phyloP scores from a whole-genome alignment of 2,797 vertebrate species.

The Crocidura indochinensis region DNA sequence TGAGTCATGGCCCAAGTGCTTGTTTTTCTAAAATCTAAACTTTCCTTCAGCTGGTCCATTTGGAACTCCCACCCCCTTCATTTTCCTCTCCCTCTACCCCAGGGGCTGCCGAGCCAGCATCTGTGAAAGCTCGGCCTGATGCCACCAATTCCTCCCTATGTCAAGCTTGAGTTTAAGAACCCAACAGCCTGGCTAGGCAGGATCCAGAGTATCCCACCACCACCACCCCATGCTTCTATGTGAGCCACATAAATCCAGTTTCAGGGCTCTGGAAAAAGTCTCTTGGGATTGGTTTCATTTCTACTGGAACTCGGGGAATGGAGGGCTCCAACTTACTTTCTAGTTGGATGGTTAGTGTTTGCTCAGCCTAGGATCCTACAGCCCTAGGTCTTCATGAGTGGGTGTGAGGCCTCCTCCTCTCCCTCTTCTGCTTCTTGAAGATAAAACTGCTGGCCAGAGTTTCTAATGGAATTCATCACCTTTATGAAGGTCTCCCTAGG shows the following conservation, averaged over 20 bases:
- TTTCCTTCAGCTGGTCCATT: conserved; percentile 90
- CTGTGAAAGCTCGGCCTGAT: conserved; percentile 80
- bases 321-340: background rate
- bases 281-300: conserved; percentile 54
- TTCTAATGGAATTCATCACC: conserved; percentile 68
- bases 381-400: background rate
- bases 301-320: conserved; percentile 54
- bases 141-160: conserved; percentile 74
- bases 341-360: conserved; percentile 18
- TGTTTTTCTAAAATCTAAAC: conserved; percentile 90
- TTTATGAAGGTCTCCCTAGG: conserved; percentile 18
- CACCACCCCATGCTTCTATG: background rate
- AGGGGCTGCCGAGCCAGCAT: conserved; percentile 82
- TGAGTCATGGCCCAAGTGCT: conserved; percentile 90
- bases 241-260: conserved; percentile 66
- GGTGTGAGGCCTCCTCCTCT: conserved; percentile 15
- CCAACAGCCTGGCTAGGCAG: background rate
- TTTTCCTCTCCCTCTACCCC: conserved; percentile 85
- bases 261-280: conserved; percentile 70
- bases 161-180: conserved; percentile 75
- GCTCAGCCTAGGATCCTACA: background rate
- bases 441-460: background rate
- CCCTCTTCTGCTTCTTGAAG: background rate
- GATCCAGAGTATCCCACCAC: conserved; percentile 6
- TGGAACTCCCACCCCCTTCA: conserved; percentile 86